Conservation (phyloP, 2,797 vertebrate genomes). For the Okamejei kenojei region DNA sequence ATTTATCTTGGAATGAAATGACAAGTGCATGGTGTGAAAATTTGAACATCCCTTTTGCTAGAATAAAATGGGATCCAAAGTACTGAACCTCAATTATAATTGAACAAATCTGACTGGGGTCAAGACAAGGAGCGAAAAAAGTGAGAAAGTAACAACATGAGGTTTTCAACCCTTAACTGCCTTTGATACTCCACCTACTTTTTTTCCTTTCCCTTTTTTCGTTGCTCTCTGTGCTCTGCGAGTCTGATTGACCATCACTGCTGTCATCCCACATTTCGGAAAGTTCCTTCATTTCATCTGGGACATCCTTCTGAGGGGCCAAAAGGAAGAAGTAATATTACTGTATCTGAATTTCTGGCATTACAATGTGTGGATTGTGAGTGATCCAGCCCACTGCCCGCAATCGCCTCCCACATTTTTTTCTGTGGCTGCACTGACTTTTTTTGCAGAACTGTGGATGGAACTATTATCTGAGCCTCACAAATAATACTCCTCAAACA, state of each 20-base stretch:
- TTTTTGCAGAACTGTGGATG: too few species aligned
- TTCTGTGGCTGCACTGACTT: too few species aligned
- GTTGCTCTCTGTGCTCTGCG: conserved; percentile 74
- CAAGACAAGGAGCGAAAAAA: too few species aligned
- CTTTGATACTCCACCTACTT: conserved; percentile 85
- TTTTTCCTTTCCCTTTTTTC: conserved; percentile 69
- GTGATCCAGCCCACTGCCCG: too few species aligned
- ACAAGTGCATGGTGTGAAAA: neutral
- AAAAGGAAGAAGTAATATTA: conserved; percentile 42
- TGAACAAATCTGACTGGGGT: neutral
- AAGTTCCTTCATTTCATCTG: conserved; percentile 75
- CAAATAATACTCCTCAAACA: too few species aligned
- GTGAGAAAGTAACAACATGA: neutral
- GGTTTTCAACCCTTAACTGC: conserved; percentile 53
- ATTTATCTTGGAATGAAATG: neutral
- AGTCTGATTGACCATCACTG: conserved; percentile 81
- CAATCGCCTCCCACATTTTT: too few species aligned
- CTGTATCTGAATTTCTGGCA: neutral
- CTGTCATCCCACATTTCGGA: conserved; percentile 85
- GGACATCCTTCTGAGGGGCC: conserved; percentile 75
- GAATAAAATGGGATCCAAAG: neutral
- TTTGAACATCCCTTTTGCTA: neutral
- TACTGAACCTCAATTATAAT: neutral
- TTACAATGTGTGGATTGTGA: neutral
- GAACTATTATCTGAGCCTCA: too few species aligned